A percentile compares a stretch with the other conserved stretches of the same genome.
These are phyloP conservation scores for Meiosimyza platycephala DNA, from an alignment of 2,888 invertebrate genomes.

Conservation along the genomic window DNA sequence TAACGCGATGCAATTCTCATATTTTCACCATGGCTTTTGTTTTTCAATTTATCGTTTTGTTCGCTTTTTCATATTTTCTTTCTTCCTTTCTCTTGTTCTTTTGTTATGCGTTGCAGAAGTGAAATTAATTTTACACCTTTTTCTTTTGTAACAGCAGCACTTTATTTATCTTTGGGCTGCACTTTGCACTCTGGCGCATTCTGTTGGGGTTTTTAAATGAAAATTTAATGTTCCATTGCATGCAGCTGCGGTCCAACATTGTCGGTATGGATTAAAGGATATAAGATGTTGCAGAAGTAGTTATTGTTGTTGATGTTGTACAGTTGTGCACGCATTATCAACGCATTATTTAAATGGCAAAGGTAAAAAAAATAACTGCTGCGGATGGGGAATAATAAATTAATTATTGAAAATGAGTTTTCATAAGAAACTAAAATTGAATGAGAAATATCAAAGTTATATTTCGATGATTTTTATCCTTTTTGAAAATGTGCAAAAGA, in stretches of 20 bases:
- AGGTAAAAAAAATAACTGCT: no score
- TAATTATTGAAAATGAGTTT: no score
- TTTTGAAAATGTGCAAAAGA: no score
- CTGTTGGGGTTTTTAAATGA: slow-evolving; percentile 43
- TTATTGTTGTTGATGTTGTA: slow-evolving; percentile 23
- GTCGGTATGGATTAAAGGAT: slow-evolving; percentile 2
- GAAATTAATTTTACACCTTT: slow-evolving; percentile 23
- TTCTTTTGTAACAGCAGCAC: not conserved
- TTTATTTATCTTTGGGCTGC: slow-evolving; percentile 26
- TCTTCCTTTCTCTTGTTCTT: not conserved
- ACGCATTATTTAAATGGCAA: slow-evolving; percentile 2
- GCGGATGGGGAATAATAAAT: no score
- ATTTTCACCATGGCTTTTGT: no score
- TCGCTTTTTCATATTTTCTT: not conserved
- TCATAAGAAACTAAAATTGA: not conserved
- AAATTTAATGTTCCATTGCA: slow-evolving; percentile 41
- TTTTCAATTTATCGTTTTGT: no score
- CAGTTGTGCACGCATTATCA: slow-evolving; percentile 6
- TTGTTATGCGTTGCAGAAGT: not conserved
- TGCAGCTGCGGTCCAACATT: slow-evolving; percentile 24
- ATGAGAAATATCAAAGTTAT: not conserved
- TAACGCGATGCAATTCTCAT: not conserved
- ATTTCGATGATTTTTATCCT: no score
- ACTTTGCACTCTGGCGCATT: slow-evolving; percentile 31
- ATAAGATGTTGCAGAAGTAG: not conserved